Evolutionary conservation across 2,888 invertebrate genomes (phyloP).

Genomic region (Drosophila cracens): DNA sequence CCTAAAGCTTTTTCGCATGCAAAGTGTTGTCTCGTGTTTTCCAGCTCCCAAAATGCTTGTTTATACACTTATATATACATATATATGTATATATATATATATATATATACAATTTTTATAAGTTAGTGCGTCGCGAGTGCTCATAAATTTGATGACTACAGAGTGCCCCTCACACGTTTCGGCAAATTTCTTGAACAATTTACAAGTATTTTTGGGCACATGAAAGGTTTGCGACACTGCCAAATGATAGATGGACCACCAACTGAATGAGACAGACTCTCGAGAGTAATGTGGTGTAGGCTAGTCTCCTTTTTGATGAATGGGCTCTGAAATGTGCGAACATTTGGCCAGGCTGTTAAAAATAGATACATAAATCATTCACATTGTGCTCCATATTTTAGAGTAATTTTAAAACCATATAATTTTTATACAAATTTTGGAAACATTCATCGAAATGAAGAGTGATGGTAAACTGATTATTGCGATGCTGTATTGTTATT

Average conservation of each 20-base stretch:
- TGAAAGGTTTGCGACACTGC: constrained; percentile 54
- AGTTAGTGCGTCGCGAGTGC: constrained; percentile 75
- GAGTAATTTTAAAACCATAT: background rate
- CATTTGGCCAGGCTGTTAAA: constrained; percentile 17
- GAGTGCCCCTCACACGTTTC: constrained; percentile 45
- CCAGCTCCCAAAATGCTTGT: constrained; percentile 37
- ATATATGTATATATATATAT: background rate
- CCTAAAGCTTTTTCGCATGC: constrained; percentile 66
- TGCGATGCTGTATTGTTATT: background rate
- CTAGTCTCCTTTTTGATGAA: constrained; percentile 37
- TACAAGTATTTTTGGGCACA: constrained; percentile 48
- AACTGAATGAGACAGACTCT: constrained; percentile 34
- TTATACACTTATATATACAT: constrained; percentile 34
- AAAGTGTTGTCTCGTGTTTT: constrained; percentile 66
- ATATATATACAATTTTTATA: constrained; percentile 62
- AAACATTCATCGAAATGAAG: background rate
- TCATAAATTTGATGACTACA: constrained; percentile 75
- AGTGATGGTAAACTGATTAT: background rate
- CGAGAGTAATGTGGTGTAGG: constrained; percentile 28
- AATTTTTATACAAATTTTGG: background rate
- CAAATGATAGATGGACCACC: constrained; percentile 49
- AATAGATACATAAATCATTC: constrained; percentile 24
- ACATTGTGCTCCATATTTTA: constrained; percentile 3
- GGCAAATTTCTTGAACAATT: constrained; percentile 22
- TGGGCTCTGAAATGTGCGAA: constrained; percentile 41